Percentiles rank a stretch among this genome's conserved stretches.
Evolutionary conservation across 2,888 invertebrate species (phyloP).

Genomic region (Callyntrura guangdongensis): DNA sequence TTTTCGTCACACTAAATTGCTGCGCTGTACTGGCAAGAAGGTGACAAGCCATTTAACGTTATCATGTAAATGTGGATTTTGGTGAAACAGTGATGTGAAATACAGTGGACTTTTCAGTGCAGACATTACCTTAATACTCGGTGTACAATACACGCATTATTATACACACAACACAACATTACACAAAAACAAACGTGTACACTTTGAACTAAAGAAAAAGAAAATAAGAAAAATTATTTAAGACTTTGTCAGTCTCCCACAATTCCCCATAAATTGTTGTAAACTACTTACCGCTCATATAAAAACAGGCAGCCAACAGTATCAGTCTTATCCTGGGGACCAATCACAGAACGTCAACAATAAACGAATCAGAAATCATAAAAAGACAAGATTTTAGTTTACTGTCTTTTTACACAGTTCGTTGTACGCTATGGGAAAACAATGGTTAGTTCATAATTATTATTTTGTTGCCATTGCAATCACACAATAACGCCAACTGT

Average conservation of each 20-base stretch:
- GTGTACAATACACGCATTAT: neutral
- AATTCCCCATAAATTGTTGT: too few relatives aligned
- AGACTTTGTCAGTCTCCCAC: too few relatives aligned
- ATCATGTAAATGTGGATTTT: too few relatives aligned
- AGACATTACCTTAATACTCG: too few relatives aligned
- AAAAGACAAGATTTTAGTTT: neutral
- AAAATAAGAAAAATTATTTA: too few relatives aligned
- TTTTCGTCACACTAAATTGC: too few relatives aligned
- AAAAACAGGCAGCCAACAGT: constrained; percentile 87
- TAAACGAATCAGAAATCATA: constrained; percentile 69
- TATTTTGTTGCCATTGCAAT: neutral
- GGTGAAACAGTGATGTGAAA: too few relatives aligned
- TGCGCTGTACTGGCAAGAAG: too few relatives aligned
- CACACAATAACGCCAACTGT: neutral
- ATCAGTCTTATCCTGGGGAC: constrained; percentile 86
- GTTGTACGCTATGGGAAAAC: neutral
- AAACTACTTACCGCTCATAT: constrained; percentile 85
- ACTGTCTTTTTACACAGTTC: neutral
- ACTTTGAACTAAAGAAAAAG: neutral
- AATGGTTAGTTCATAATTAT: neutral
- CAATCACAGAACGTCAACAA: neutral
- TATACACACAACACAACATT: too few relatives aligned
- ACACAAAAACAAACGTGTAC: too few relatives aligned
- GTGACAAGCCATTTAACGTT: too few relatives aligned
- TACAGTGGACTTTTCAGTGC: too few relatives aligned